Conservation (phyloP, 1,140 invertebrate species). For the Asbolus verrucosus region DNA sequence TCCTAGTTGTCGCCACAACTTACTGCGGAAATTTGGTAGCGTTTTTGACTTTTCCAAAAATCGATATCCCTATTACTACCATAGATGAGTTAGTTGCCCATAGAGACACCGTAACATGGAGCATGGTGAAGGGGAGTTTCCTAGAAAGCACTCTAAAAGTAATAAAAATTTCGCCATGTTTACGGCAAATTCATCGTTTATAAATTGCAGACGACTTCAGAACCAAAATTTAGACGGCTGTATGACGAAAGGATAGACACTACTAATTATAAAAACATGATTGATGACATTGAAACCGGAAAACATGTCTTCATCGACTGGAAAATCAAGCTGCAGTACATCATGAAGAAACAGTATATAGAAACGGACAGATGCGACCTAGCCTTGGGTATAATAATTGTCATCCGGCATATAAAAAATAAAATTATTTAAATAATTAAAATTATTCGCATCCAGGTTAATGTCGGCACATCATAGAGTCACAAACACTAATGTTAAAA, state of each 20-base stretch:
- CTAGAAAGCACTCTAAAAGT: conserved; percentile 78
- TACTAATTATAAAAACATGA: conserved; percentile 65
- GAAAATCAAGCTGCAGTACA: conserved; percentile 77
- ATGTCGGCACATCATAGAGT: too few species aligned
- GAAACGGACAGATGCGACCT: conserved; percentile 77
- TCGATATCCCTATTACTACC: conserved; percentile 81
- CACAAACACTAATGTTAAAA: too few species aligned
- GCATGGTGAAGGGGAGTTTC: conserved; percentile 78
- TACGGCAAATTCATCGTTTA: too few species aligned
- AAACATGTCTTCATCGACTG: conserved; percentile 85
- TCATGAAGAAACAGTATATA: conserved; percentile 75
- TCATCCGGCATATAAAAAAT: too few species aligned
- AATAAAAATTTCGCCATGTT: too few species aligned
- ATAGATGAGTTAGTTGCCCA: conserved; percentile 77
- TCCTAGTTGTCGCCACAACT: conserved; percentile 89
- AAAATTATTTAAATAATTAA: too few species aligned
- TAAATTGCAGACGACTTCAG: conserved; percentile 69
- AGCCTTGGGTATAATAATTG: conserved; percentile 76
- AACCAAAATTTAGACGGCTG: conserved; percentile 69
- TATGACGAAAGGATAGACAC: conserved; percentile 69
- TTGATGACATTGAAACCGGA: conserved; percentile 72
- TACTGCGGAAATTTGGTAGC: conserved; percentile 95
- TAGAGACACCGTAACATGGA: conserved; percentile 77
- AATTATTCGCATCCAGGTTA: too few species aligned
- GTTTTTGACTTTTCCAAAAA: conserved; percentile 91